Evolutionary conservation across 2,888 invertebrate genomes (phyloP).

Genomic region (Cyaniris semiargus): DNA sequence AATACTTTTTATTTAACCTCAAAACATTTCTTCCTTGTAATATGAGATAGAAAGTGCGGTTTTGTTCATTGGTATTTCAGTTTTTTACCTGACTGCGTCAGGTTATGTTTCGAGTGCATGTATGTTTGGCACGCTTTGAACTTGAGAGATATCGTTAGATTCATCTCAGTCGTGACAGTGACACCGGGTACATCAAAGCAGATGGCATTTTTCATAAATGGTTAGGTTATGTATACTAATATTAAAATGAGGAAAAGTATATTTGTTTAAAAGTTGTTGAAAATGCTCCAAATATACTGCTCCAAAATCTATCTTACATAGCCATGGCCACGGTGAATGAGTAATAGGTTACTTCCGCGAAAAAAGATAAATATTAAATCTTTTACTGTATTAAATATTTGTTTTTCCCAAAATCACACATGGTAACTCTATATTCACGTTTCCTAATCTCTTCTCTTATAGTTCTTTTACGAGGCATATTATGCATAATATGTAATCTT

Average conservation of each 20-base stretch:
- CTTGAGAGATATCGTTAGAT: not conserved
- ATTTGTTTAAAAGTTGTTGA: no score
- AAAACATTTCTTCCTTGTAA: conserved; percentile 54
- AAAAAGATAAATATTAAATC: not conserved
- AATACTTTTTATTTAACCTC: conserved; percentile 47
- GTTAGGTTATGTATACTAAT: not conserved
- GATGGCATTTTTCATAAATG: not conserved
- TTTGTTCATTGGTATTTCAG: conserved; percentile 38
- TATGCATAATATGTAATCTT: conserved; percentile 2
- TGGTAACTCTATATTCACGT: not conserved
- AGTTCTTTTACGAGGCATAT: not conserved
- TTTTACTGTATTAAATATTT: not conserved
- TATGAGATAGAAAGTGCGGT: conserved; percentile 51
- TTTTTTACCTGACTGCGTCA: conserved; percentile 44
- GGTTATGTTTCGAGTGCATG: not conserved
- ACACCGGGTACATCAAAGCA: not conserved
- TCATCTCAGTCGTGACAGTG: not conserved
- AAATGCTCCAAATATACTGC: no score
- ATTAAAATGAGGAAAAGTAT: not conserved
- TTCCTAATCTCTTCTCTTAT: not conserved
- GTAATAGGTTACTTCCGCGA: no score
- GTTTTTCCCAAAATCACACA: not conserved
- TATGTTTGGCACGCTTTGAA: not conserved
- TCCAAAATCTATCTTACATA: no score
- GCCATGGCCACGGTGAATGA: no score